These are phyloP conservation scores for Acrocephalus arundinaceus DNA, from an alignment of 2,113 vertebrate genomes.

Conservation along the genomic window DNA sequence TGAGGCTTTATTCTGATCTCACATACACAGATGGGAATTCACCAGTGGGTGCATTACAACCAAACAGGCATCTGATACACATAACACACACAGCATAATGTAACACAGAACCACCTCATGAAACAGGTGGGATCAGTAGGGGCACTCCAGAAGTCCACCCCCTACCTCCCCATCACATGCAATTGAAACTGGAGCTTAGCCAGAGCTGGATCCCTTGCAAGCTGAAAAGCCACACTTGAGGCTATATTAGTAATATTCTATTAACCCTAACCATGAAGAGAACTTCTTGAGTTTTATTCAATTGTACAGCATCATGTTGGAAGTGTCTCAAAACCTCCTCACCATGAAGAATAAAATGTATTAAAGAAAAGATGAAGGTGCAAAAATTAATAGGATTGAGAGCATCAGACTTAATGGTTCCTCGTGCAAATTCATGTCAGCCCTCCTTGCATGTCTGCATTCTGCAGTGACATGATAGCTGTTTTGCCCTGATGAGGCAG, in stretches of 20 bases:
- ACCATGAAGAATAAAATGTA: background rate
- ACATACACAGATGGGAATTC: background rate
- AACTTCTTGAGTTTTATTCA: background rate
- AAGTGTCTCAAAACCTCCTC: background rate
- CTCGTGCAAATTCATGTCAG: fast-evolving
- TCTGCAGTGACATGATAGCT: background rate
- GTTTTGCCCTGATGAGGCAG: background rate
- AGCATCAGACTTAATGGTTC: background rate
- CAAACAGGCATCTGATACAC: background rate
- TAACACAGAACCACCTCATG: background rate
- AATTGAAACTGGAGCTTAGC: background rate
- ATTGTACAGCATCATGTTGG: background rate
- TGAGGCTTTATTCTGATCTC: background rate
- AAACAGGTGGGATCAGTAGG: background rate
- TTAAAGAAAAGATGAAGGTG: background rate
- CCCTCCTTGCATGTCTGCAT: background rate
- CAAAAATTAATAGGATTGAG: background rate
- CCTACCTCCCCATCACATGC: no score
- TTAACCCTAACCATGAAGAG: background rate
- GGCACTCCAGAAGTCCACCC: background rate
- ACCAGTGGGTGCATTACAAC: background rate
- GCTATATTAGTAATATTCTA: background rate
- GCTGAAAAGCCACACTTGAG: background rate
- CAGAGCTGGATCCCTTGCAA: background rate
- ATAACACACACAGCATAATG: background rate